Conservation (phyloP, 2,888 invertebrate species). For the Philereme transversata region DNA sequence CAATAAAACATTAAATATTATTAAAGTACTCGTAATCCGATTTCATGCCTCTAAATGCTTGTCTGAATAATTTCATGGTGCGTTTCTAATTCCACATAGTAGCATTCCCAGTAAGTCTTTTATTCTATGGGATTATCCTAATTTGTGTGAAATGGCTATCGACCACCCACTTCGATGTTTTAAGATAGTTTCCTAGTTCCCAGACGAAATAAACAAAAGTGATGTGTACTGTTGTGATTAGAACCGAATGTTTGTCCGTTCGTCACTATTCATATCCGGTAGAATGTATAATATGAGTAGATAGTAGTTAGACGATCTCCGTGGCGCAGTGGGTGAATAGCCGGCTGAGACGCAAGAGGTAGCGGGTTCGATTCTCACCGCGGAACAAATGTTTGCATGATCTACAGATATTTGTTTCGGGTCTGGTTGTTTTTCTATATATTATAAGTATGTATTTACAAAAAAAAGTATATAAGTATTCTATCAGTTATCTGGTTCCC, state of each 20-base stretch:
- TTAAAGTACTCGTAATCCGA: conserved; percentile 18
- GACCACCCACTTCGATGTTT: conserved; percentile 75
- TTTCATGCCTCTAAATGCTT: conserved; percentile 20
- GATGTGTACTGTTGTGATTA: conserved; percentile 80
- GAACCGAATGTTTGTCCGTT: conserved; percentile 68
- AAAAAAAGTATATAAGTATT: no score
- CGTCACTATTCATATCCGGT: conserved; percentile 69
- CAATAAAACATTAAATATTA: neutral
- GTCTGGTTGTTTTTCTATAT: no score
- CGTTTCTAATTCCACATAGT: conserved; percentile 3
- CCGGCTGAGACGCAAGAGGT: no score
- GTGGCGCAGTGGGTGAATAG: no score
- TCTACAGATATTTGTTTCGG: no score
- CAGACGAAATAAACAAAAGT: conserved; percentile 76
- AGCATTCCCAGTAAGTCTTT: neutral
- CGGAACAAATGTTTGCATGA: no score
- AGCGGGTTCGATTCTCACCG: no score
- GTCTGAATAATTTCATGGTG: conserved; percentile 10
- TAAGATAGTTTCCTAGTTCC: conserved; percentile 63
- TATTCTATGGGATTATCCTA: conserved; percentile 26
- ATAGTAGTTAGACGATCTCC: no score
- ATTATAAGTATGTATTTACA: no score
- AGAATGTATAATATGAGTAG: conserved; percentile 25
- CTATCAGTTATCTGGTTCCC: no score
- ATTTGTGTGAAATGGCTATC: conserved; percentile 33